These are phyloP conservation scores for Liodrosophila aerea DNA, from an alignment of 2,888 invertebrate species.

Conservation along the genomic window DNA sequence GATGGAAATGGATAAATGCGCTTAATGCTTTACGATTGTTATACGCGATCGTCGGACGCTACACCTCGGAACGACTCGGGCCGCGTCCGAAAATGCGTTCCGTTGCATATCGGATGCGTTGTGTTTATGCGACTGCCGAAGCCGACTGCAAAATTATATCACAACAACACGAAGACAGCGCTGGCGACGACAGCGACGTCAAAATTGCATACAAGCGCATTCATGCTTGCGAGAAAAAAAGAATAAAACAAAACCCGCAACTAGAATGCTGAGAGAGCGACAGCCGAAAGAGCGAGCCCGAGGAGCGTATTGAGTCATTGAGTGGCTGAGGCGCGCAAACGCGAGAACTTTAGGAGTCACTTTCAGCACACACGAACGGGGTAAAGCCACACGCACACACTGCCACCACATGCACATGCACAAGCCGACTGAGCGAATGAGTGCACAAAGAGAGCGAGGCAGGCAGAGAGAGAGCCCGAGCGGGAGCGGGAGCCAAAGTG, in stretches of 20 bases:
- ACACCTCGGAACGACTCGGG: conserved; percentile 83
- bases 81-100: conserved; percentile 83
- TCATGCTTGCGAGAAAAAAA: conserved; percentile 56
- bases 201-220: conserved; percentile 71
- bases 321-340: conserved; percentile 63
- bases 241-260: conserved; percentile 22
- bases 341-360: conserved; percentile 70
- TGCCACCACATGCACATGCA: conserved; percentile 16
- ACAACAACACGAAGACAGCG: conserved; percentile 79
- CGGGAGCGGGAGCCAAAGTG: conserved; percentile 27
- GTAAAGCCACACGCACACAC: conserved; percentile 48
- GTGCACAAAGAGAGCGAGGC: conserved; percentile 25
- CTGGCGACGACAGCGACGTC: conserved; percentile 55
- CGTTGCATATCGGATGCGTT: conserved; percentile 83
- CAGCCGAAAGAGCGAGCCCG: conserved; percentile 20
- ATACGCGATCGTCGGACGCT: conserved; percentile 83
- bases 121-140: conserved; percentile 83
- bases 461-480: conserved; percentile 13
- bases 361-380: conserved; percentile 55
- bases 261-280: conserved; percentile 61
- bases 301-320: conserved; percentile 58
- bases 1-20: conserved; percentile 72
- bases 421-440: too few relatives aligned
- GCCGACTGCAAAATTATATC: conserved; percentile 82
- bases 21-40: conserved; percentile 81